A percentile compares a stretch with the other conserved stretches of the same genome.
Conservation (phyloP, 2,797 vertebrate genomes). For the Sciaenops ocellatus region DNA sequence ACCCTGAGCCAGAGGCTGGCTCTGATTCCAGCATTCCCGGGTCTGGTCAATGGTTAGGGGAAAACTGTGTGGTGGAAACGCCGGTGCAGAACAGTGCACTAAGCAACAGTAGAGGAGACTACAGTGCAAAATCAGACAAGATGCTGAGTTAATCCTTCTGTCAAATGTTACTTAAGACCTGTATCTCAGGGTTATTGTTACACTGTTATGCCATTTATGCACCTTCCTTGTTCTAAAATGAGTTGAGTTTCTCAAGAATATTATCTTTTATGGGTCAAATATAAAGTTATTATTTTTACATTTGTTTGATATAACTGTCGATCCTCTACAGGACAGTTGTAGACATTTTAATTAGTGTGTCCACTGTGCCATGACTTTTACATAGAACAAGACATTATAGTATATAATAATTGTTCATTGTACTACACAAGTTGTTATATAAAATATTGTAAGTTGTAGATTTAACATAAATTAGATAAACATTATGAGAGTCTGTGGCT, state of each 20-base stretch:
- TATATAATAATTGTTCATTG: background rate
- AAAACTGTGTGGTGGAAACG: slow-evolving; percentile 6
- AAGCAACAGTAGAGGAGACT: slow-evolving; percentile 12
- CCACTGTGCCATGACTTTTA: slow-evolving; percentile 22
- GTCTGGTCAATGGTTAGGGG: slow-evolving; percentile 19
- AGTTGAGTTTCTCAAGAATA: background rate
- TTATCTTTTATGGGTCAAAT: slow-evolving; percentile 3
- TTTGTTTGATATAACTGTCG: slow-evolving; percentile 1
- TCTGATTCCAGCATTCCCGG: slow-evolving; percentile 19
- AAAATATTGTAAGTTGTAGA: background rate
- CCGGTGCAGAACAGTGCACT: background rate
- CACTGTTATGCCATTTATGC: slow-evolving; percentile 5
- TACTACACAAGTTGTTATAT: background rate
- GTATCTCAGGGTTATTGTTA: slow-evolving; percentile 15
- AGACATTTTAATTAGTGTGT: background rate
- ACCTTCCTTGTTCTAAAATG: background rate
- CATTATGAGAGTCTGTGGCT: slow-evolving; percentile 1
- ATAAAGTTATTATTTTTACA: background rate
- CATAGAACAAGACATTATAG: background rate
- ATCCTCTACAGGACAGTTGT: background rate
- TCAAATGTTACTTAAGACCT: background rate
- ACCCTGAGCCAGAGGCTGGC: slow-evolving; percentile 20
- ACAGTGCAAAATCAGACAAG: slow-evolving; percentile 18
- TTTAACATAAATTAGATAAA: slow-evolving; percentile 15
- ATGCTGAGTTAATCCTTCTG: slow-evolving; percentile 25